Evolutionary conservation across 2,888 invertebrate species (phyloP).

Genomic region (Andrena marginata): DNA sequence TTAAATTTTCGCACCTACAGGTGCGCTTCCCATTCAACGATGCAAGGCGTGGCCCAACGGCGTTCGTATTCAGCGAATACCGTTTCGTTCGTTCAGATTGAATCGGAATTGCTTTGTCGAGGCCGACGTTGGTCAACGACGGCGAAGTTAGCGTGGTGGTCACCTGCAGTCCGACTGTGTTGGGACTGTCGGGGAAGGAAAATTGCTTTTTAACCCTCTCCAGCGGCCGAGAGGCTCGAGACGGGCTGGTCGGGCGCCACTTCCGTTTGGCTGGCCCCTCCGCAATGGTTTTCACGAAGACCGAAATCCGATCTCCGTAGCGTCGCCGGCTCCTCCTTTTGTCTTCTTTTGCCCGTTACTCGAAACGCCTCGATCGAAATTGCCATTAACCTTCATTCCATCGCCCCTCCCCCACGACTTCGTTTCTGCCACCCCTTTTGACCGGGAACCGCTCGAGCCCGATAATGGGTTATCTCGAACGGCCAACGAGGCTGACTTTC

Average conservation of each 20-base stretch:
- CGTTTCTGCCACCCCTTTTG: conserved; percentile 31
- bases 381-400: conserved; percentile 61
- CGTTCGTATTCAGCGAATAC: conserved; percentile 52
- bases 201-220: conserved; percentile 68
- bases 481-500: conserved; percentile 42
- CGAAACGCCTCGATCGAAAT: conserved; percentile 55
- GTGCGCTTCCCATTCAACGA: conserved; percentile 39
- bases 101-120: conserved; percentile 74
- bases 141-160: conserved; percentile 46
- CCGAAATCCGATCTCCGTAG: conserved; percentile 63
- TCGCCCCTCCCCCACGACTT: conserved; percentile 33
- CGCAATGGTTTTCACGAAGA: conserved; percentile 48
- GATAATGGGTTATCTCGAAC: conserved; percentile 51
- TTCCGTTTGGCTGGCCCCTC: conserved; percentile 39
- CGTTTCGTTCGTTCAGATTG: conserved; percentile 68
- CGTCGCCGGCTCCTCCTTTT: conserved; percentile 28
- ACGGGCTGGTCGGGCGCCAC: conserved; percentile 35
- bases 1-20: conserved; percentile 71
- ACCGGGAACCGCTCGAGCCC: conserved; percentile 8
- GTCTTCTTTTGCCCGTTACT: conserved; percentile 34
- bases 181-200: conserved; percentile 51
- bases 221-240: conserved; percentile 48
- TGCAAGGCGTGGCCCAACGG: conserved; percentile 44
- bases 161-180: conserved; percentile 57
- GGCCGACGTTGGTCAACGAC: conserved; percentile 39